Percentiles rank a stretch among this genome's conserved stretches.
Conservation (phyloP, 1,140 invertebrate species). For the Drosophila nigromelanica region DNA sequence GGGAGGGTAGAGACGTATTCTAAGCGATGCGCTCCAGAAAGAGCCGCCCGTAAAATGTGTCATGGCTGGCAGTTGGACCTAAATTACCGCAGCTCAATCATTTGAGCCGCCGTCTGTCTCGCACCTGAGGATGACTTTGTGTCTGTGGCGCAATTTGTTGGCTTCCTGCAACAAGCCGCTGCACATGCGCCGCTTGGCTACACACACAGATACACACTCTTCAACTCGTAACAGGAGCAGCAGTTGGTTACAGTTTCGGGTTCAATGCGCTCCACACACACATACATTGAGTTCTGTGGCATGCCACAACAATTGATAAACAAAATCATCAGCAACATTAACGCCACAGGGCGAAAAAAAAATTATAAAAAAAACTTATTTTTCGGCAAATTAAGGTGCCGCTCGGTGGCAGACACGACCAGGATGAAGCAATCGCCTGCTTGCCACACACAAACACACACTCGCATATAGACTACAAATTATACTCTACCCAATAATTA, state of each 20-base stretch:
- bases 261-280: slow-evolving; percentile 63
- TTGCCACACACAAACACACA: slow-evolving; percentile 5
- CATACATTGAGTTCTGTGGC: slow-evolving; percentile 22
- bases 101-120: slow-evolving; percentile 45
- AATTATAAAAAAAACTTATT: neutral
- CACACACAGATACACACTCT: slow-evolving; percentile 22
- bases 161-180: slow-evolving; percentile 79
- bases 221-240: slow-evolving; percentile 34
- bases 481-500: slow-evolving; percentile 56
- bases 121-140: slow-evolving; percentile 70
- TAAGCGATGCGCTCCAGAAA: slow-evolving; percentile 68
- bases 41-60: slow-evolving; percentile 57
- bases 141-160: slow-evolving; percentile 70
- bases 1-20: slow-evolving; percentile 1
- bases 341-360: slow-evolving; percentile 3
- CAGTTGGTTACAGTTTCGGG: slow-evolving; percentile 61
- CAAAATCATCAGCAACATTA: slow-evolving; percentile 50
- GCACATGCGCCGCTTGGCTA: slow-evolving; percentile 77
- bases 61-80: slow-evolving; percentile 70
- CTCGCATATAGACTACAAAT: slow-evolving; percentile 8
- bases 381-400: slow-evolving; percentile 70
- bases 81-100: slow-evolving; percentile 74
- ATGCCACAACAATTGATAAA: slow-evolving; percentile 62
- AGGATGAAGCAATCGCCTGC: slow-evolving; percentile 7
- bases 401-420: slow-evolving; percentile 61